Base-by-base conservation (phyloP, 2,797 vertebrate genomes). In the Notamacropus eugenii region DNA sequence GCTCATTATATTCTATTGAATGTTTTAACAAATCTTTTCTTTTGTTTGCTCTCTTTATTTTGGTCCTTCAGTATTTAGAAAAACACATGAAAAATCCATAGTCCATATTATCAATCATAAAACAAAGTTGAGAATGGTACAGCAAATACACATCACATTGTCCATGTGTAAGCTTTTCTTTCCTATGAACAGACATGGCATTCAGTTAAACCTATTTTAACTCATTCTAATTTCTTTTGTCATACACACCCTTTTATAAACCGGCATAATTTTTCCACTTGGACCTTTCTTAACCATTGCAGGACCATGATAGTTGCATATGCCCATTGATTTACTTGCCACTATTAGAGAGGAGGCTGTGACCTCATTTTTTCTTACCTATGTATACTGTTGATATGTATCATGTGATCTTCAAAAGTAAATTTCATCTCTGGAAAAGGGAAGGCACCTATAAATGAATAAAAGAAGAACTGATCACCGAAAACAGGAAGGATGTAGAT, bases 201-300 rank as follows among this genome's bases (percentile, higher is more conserved):
- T 82, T 74, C 67, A 74, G 5, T 40, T 46, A 82, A 82, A 82
- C n/a, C 67, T 46, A 46, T 82, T 40, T 82, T 19, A 40, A 82
- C 16, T 82, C n/a, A 82, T 3, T 5, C 5, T 74, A 40, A 0
- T 40, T 52, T 90, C 28, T 56, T 87, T 13, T 28, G 16, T 1
- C 27, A 50, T 29, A 24, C 1, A 9, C 9, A 4, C 3, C 24
- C 34, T 74, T 57, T 40, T 46, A 54, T 4, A 55, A 24, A 90
- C 1, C 0, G 4, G 27, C 34, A 8, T 0, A 29, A 1, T 0
- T 4, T 24, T 54, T 34, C n/a, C 22, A 0, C 92, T 91, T 91
- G 28, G 4, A 0, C 5, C 59, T 5, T 24, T 10, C 16, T 0
- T 0, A 19, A 0, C 9, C 12, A 10, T 5, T 28, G 3, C 3